Base-by-base conservation (phyloP, 2,113 vertebrate genomes). In the Hippopotamus amphibius region DNA sequence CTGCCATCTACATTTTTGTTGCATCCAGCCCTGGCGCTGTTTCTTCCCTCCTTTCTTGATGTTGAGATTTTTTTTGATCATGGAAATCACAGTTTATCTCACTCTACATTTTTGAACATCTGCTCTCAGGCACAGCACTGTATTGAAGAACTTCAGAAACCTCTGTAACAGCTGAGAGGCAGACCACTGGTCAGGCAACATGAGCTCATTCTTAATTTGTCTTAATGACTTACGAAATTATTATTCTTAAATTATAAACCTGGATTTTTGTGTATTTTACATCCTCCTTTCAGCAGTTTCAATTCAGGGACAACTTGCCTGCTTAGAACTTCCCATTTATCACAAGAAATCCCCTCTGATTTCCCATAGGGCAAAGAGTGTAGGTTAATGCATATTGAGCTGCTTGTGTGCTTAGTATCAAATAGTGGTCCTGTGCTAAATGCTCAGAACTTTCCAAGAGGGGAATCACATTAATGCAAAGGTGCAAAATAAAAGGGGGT, bases 241-340 rank as follows among this genome's bases (percentile, higher is more conserved):
- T 28, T 80, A 82, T 83, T 95, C n/a, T 57, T 88, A 48, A 69
- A 84, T 43, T 68, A 50, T 88, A 69, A 97, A 72, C 61, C 50
- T 61, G 7, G 69, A 77, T 81, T 96, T 97, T 96, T 92, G 68
- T 88, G 95, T 97, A 37, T 68, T 96, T 97, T 93, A 91, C 53
- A 76, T 53, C 41, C 16, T 94, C 24, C 22, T 97, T 83, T 97
- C 15, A 84, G 53, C 15, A 77, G 77, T 95, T 97, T 92, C 59
- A 94, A 19, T 86, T 89, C 71, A 81, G 93, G 72, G 72, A 66
- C 79, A 65, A 2, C 48, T 71, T 95, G 1, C 83, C 85, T 65
- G 72, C 0, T 0, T 61, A 65, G 77, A 95, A 81, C 50, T 95
- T 97, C 41, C 53, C 65, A 9, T 91, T 91, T 93, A 41, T 77